Evolutionary conservation across 2,888 invertebrate species (phyloP).

Genomic region (Zaprionus lineosus): DNA sequence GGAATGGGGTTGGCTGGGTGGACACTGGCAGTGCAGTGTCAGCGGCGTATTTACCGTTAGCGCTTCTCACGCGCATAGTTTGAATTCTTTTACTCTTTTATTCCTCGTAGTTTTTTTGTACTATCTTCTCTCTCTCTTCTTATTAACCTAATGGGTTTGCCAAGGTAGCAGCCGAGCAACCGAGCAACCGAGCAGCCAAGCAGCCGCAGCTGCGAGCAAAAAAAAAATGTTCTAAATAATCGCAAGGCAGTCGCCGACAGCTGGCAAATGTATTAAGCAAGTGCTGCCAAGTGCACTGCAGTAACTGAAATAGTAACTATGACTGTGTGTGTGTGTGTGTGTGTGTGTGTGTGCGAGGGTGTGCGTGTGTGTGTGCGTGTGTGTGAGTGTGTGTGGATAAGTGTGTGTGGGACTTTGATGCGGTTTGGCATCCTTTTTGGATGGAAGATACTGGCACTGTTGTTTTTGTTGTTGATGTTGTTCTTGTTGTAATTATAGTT

Average conservation of each 20-base stretch:
- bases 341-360: conserved; percentile 3
- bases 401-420: conserved; percentile 61
- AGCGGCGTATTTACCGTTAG: conserved; percentile 70
- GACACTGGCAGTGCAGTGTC: conserved; percentile 59
- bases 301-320: conserved; percentile 53
- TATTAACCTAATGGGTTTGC: conserved; percentile 77
- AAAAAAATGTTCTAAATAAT: conserved; percentile 46
- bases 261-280: conserved; percentile 68
- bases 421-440: conserved; percentile 54
- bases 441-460: conserved; percentile 15
- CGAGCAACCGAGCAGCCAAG: too few relatives aligned
- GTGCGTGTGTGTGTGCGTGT: conserved; percentile 22
- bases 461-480: background rate
- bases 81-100: conserved; percentile 30
- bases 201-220: conserved; percentile 12
- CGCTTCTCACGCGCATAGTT: conserved; percentile 76
- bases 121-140: conserved; percentile 60
- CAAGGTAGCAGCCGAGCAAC: conserved; percentile 51
- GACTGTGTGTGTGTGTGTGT: conserved; percentile 5
- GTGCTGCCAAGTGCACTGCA: conserved; percentile 70
- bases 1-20: too few relatives aligned
- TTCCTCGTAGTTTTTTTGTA: conserved; percentile 16
- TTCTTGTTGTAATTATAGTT: conserved; percentile 49
- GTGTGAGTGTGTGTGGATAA: conserved; percentile 20
- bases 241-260: conserved; percentile 36